These are phyloP conservation scores for Phalacrocorax brasilianus DNA, from an alignment of 2,113 vertebrate genomes.

Conservation along the genomic window DNA sequence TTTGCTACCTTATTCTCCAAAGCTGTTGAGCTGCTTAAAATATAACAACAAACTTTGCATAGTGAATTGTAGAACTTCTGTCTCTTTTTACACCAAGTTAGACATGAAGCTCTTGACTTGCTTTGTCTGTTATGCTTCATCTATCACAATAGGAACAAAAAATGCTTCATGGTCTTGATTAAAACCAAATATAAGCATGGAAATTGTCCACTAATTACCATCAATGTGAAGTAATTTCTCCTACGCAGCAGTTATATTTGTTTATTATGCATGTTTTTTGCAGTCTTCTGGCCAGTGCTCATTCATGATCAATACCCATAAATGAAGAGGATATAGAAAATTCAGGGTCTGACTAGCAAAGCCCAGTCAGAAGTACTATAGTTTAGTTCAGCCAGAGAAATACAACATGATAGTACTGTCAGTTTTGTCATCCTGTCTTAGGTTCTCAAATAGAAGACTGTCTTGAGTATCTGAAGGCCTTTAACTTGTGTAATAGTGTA, in stretches of 20 bases:
- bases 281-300: neutral
- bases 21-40: neutral
- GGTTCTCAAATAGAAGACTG: neutral
- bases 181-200: neutral
- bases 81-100: fast-evolving
- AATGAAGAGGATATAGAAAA: conserved; percentile 11
- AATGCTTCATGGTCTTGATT: neutral
- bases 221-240: conserved; percentile 29
- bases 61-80: neutral
- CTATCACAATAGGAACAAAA: neutral
- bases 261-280: conserved; percentile 30
- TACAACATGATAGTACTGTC: neutral
- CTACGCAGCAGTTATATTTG: neutral
- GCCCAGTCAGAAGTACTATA: neutral
- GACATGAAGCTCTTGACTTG: neutral
- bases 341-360: neutral
- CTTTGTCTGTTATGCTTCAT: conserved; percentile 20
- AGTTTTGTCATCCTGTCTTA: neutral
- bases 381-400: neutral
- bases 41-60: neutral
- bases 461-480: neutral
- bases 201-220: conserved; percentile 44
- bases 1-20: neutral
- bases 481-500: neutral
- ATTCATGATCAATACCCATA: conserved; percentile 33